Evolutionary conservation across 2,888 invertebrate genomes (phyloP), one percentile per base, ranked within the genome.

Genomic region (Pharmacophagus antenor): DNA sequence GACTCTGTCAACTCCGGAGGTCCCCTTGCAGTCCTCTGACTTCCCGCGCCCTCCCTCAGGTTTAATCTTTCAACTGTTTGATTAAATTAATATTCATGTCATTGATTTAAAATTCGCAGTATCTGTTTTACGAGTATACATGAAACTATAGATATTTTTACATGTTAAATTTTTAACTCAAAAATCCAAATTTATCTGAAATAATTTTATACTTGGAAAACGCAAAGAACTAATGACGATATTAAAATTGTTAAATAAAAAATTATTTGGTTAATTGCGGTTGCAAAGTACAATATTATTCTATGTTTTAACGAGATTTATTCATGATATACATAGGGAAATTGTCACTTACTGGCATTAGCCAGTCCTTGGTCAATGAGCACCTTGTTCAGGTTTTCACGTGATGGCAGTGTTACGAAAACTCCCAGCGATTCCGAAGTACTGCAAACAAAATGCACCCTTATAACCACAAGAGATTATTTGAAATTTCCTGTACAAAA

Each of bases 391-490:
- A 88, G 66, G 0, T 63, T 70, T 2, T 73, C 67, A 0, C 73
- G 73, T 0, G 73, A 67, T 0, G 70, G 54, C 1, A 85, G 66
- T 6, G 69, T 65, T 20, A 87, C 76, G 62, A 76, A 84, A 10
- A 87, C 85, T 4, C 85, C 87, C 10, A 87, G 65, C 0, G 84
- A 83, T 67, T 89, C 89, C 0, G 88, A 88, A 58, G 82, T 74
- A 65, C 89, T 89, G 80, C 7, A 60, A 15, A 25, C 7, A 37
- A 37, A 37, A 37, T n/a, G n/a, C n/a, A n/a, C n/a, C n/a, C n/a
- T n/a, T n/a, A n/a, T n/a, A n/a, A n/a, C n/a, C n/a, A n/a, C n/a
- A n/a, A n/a, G n/a, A n/a, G n/a, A n/a, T n/a, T n/a, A n/a, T n/a
- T n/a, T n/a, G n/a, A n/a, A n/a, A n/a, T n/a, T n/a, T n/a, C n/a